phyloP scores from a whole-genome alignment of 1,140 invertebrate genomes.

The Triops cancriformis region DNA sequence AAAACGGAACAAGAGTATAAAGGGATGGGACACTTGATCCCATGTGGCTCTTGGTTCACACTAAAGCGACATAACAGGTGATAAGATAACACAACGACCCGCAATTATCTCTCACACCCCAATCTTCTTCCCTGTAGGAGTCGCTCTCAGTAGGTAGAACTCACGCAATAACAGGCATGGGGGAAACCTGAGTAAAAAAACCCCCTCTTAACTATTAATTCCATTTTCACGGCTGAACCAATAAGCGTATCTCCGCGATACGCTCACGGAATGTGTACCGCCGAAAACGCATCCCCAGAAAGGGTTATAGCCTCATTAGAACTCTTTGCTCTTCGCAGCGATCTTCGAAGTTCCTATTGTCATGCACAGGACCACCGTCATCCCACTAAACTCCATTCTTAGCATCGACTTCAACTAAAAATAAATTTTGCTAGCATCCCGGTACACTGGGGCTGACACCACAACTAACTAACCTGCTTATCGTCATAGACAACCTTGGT shows the following conservation, averaged over 20 bases:
- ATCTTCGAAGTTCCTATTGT: not conserved
- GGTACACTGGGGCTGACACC: not conserved
- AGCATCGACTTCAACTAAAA: not conserved
- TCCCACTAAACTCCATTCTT: not conserved
- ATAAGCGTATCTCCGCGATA: not conserved
- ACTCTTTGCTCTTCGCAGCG: not conserved
- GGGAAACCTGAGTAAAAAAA: not conserved
- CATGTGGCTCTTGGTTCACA: slow-evolving; percentile 9
- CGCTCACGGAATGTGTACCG: not conserved
- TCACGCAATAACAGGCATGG: not conserved
- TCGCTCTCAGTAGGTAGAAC: not conserved
- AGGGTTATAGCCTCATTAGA: too few species aligned
- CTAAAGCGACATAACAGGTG: not conserved
- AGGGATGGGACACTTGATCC: slow-evolving; percentile 11
- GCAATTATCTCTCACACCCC: slow-evolving; percentile 13
- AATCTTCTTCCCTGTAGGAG: slow-evolving; percentile 4
- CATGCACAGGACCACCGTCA: not conserved
- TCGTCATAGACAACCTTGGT: not conserved
- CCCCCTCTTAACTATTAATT: not conserved
- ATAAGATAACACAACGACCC: slow-evolving; percentile 4
- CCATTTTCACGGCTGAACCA: not conserved
- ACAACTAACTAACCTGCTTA: not conserved
- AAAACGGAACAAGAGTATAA: not conserved
- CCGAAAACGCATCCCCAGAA: too few species aligned
- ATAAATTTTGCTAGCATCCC: not conserved